Evolutionary conservation across 1,140 invertebrate genomes (phyloP).

Genomic region (Meloidogyne hapla): DNA sequence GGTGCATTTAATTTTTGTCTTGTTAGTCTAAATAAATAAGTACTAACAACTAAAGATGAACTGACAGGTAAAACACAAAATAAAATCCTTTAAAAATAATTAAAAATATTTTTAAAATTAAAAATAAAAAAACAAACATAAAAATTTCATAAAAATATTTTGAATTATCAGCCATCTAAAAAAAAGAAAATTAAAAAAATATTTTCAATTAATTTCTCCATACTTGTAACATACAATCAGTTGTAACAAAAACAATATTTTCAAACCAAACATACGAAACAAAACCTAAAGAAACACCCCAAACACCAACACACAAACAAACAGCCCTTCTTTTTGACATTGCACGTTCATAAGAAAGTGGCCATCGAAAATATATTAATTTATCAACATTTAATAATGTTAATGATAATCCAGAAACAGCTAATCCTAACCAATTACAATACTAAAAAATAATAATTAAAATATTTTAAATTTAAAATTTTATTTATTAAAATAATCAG

Average conservation of each 20-base stretch:
- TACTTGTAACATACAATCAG: constrained; percentile 59
- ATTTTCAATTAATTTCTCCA: background rate
- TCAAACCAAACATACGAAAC: constrained; percentile 61
- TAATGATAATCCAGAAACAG: constrained; percentile 62
- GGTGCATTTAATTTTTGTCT: constrained; percentile 55
- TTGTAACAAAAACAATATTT: constrained; percentile 45
- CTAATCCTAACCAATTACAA: constrained; percentile 62
- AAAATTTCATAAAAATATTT: constrained; percentile 60
- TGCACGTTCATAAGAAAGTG: constrained; percentile 56
- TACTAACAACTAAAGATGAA: constrained; percentile 61
- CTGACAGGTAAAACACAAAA: constrained; percentile 63
- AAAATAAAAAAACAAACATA: constrained; percentile 37
- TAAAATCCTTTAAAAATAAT: constrained; percentile 35
- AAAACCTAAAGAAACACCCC: constrained; percentile 60
- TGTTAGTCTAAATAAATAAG: constrained; percentile 62
- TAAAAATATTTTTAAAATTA: background rate
- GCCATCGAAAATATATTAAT: constrained; percentile 63
- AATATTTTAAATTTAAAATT: background rate
- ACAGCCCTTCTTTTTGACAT: constrained; percentile 61
- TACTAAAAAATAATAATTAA: constrained; percentile 19
- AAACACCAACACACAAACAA: constrained; percentile 57
- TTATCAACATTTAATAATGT: constrained; percentile 58
- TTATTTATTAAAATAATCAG: no score
- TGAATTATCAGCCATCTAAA: constrained; percentile 45
- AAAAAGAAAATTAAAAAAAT: background rate